A percentile compares a stretch with the other conserved stretches of the same genome.
Evolutionary conservation across 2,797 vertebrate genomes (phyloP).

Genomic region (Hemibagrus guttatus): DNA sequence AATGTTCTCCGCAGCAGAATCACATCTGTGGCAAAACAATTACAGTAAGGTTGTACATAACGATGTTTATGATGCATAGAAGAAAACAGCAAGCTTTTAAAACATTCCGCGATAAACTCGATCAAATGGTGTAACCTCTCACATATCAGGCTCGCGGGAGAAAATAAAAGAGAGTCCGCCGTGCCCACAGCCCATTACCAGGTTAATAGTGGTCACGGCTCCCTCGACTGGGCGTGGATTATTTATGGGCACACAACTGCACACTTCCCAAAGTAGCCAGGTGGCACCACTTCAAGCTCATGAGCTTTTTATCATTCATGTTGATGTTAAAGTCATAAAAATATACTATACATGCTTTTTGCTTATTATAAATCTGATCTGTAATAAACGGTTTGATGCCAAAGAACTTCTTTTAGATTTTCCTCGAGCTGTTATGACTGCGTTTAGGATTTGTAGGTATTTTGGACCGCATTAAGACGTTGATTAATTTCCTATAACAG

Average conservation of each 20-base stretch:
- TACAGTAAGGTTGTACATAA: neutral
- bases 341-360: neutral
- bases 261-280: constrained; percentile 10
- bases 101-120: neutral
- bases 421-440: neutral
- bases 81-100: neutral
- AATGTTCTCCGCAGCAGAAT: constrained; percentile 12
- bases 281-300: constrained; percentile 8
- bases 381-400: neutral
- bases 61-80: neutral
- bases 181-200: constrained; percentile 29
- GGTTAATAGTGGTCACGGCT: constrained; percentile 54
- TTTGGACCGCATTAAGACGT: neutral
- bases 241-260: constrained; percentile 15
- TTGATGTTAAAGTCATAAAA: neutral
- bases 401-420: neutral
- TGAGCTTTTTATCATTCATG: neutral
- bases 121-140: neutral
- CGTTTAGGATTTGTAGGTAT: neutral
- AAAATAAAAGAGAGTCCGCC: constrained; percentile 20
- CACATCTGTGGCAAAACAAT: neutral
- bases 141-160: neutral
- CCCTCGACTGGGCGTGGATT: constrained; percentile 12
- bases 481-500: neutral
- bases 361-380: neutral